Evolutionary conservation across 2,797 vertebrate species (phyloP).

Genomic region (Coregonus suidteri): DNA sequence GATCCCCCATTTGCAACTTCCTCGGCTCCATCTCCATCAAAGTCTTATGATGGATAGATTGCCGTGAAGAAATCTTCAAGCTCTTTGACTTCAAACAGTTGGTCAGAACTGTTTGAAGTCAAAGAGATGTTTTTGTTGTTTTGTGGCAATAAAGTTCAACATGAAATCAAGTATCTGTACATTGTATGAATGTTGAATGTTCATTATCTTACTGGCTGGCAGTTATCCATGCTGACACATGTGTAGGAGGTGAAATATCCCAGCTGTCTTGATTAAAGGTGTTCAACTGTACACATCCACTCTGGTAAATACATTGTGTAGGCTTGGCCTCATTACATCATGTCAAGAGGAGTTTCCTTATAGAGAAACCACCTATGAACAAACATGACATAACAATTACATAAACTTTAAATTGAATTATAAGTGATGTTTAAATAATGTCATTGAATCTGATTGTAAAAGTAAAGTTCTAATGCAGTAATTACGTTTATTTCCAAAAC

Average conservation of each 20-base stretch:
- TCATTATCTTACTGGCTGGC: constrained; percentile 22
- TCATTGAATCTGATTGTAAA: too few species aligned
- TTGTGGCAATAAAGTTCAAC: background rate
- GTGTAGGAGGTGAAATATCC: constrained; percentile 27
- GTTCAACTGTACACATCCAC: constrained; percentile 61
- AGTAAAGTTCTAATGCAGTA: too few species aligned
- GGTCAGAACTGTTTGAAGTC: background rate
- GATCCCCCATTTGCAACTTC: constrained; percentile 36
- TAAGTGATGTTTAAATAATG: too few species aligned
- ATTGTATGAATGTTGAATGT: constrained; percentile 39
- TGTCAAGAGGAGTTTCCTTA: constrained; percentile 67
- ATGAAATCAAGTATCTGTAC: constrained; percentile 19
- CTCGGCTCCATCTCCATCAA: constrained; percentile 28
- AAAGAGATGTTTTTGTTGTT: background rate
- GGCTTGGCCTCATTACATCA: constrained; percentile 64
- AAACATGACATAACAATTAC: constrained; percentile 76
- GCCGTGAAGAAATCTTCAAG: constrained; percentile 26
- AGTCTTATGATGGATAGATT: constrained; percentile 46
- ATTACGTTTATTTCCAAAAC: too few species aligned
- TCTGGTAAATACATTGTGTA: constrained; percentile 69
- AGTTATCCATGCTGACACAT: constrained; percentile 23
- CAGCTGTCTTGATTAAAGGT: constrained; percentile 28
- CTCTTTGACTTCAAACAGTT: constrained; percentile 33
- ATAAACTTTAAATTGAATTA: background rate
- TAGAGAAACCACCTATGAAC: constrained; percentile 76